Percentiles rank a stretch among this genome's conserved stretches.
These are phyloP conservation scores for Coreius guichenoti DNA, from an alignment of 2,797 vertebrate genomes.

Conservation along the genomic window DNA sequence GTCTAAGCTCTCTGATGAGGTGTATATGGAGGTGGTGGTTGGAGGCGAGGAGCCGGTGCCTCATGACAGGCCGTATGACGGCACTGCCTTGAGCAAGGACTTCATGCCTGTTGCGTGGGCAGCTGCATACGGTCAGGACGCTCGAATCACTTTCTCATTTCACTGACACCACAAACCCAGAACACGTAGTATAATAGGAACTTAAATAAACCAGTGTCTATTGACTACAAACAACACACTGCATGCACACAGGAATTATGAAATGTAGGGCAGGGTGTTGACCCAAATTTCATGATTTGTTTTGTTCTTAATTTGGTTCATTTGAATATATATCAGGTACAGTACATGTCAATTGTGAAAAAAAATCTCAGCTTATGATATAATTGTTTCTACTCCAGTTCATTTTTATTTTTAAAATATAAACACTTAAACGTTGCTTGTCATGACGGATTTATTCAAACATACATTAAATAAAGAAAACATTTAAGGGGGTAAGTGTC, in stretches of 20 bases:
- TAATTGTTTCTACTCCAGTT: neutral
- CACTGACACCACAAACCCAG: conserved; percentile 46
- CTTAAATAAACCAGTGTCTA: neutral
- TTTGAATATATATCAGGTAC: neutral
- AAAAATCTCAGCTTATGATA: neutral
- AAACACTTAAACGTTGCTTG: neutral
- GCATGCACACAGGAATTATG: conserved; percentile 8
- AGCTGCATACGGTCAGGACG: conserved; percentile 87
- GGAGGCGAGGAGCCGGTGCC: conserved; percentile 88
- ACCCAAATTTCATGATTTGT: conserved; percentile 49
- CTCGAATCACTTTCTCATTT: neutral
- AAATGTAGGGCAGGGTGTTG: neutral
- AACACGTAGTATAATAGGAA: neutral
- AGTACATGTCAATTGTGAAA: neutral
- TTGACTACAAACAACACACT: neutral
- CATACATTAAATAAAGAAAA: neutral
- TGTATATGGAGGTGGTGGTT: conserved; percentile 95
- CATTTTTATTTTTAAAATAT: neutral
- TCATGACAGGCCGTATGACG: conserved; percentile 87
- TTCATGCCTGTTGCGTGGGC: conserved; percentile 95
- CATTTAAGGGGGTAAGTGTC: too few species aligned
- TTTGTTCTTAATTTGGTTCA: neutral
- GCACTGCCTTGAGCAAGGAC: conserved; percentile 88
- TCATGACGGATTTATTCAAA: neutral
- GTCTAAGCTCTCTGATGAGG: conserved; percentile 91